phyloP scores from a whole-genome alignment of 2,113 vertebrate genomes.

The Siniperca knerii region DNA sequence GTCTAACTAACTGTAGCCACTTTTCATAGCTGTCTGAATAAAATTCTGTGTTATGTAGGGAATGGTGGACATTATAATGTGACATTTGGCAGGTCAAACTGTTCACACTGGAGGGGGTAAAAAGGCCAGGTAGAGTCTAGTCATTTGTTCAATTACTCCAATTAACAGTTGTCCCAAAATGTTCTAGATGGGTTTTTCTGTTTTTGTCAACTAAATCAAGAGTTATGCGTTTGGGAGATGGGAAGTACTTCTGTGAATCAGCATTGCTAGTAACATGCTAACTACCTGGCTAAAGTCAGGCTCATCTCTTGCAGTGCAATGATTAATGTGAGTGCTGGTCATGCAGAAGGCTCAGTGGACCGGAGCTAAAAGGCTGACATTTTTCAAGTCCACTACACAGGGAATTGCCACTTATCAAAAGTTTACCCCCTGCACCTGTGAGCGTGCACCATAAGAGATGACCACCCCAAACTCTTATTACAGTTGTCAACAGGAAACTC shows the following conservation, averaged over 20 bases:
- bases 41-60: constrained; percentile 17
- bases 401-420: constrained; percentile 72
- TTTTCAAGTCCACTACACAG: constrained; percentile 68
- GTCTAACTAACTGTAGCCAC: constrained; percentile 50
- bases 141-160: constrained; percentile 21
- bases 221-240: background rate
- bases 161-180: constrained; percentile 38
- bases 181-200: background rate
- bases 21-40: constrained; percentile 47
- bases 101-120: background rate
- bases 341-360: constrained; percentile 64
- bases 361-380: constrained; percentile 70
- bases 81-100: constrained; percentile 46
- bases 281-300: constrained; percentile 52
- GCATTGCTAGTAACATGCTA: constrained; percentile 55
- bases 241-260: constrained; percentile 27
- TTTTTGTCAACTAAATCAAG: background rate
- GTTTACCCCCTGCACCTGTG: constrained; percentile 62
- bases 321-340: constrained; percentile 67
- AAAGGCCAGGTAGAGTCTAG: background rate
- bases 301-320: constrained; percentile 39
- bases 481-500: constrained; percentile 62
- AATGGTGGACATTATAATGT: constrained; percentile 25
- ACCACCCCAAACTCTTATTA: constrained; percentile 59
- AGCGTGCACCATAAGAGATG: constrained; percentile 60